Percentiles rank a stretch among this genome's conserved stretches.
Evolutionary conservation across 2,113 vertebrate genomes (phyloP).

Genomic region (Syngnathus floridae): DNA sequence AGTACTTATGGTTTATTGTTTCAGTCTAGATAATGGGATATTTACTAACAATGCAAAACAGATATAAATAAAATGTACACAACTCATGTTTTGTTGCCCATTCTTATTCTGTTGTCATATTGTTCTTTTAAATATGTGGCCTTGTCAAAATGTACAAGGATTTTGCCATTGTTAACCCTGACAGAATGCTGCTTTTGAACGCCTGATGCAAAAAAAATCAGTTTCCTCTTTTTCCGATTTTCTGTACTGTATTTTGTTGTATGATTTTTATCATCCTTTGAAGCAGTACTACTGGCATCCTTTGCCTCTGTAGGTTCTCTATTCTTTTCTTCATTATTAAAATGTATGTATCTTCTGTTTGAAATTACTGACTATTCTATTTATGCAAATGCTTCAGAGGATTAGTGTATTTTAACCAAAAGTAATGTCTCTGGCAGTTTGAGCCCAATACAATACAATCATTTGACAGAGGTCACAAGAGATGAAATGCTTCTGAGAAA

Average conservation of each 20-base stretch:
- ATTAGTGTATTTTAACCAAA: constrained; percentile 62
- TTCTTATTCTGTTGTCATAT: neutral
- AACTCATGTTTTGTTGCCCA: neutral
- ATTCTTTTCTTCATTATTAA: neutral
- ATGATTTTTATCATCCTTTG: constrained; percentile 11
- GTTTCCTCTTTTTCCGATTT: neutral
- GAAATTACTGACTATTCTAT: constrained; percentile 23
- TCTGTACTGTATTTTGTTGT: constrained; percentile 15
- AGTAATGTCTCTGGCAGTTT: constrained; percentile 62
- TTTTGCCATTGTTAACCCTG: constrained; percentile 4
- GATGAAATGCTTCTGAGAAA: constrained; percentile 46
- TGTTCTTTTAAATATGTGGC: neutral
- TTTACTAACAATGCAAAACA: neutral
- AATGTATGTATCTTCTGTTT: neutral
- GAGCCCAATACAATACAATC: constrained; percentile 63
- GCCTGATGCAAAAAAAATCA: neutral
- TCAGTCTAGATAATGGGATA: neutral
- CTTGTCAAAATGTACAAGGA: neutral
- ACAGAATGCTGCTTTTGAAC: neutral
- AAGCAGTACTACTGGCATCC: constrained; percentile 15
- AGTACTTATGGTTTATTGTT: neutral
- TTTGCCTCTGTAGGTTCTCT: neutral
- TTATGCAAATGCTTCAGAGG: constrained; percentile 55
- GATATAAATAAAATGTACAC: neutral
- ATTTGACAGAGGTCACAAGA: constrained; percentile 31